Percentiles rank a stretch among this genome's conserved stretches.
These are phyloP conservation scores for Epinotia brunnichana DNA, from an alignment of 2,888 invertebrate genomes.

Conservation along the genomic window DNA sequence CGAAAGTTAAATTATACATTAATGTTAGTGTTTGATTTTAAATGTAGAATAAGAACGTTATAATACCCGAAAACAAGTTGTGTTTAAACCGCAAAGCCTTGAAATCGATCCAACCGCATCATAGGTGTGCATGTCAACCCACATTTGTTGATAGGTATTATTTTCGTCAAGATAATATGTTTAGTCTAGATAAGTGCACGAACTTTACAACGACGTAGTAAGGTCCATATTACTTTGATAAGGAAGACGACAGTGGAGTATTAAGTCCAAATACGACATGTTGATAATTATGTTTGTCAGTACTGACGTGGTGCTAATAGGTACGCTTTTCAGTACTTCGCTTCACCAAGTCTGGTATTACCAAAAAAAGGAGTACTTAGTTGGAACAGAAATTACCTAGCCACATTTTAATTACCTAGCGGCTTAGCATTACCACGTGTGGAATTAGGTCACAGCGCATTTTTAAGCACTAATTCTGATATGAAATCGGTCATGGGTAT, in stretches of 20 bases:
- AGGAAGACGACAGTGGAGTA: conserved; percentile 20
- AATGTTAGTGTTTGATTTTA: conserved; percentile 21
- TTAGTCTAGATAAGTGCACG: conserved; percentile 7
- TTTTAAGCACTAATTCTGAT: background rate
- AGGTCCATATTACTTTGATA: conserved; percentile 16
- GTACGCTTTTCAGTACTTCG: conserved; percentile 15
- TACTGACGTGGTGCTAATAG: conserved; percentile 49
- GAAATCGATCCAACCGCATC: conserved; percentile 79
- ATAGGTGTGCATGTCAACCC: conserved; percentile 68
- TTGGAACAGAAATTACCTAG: background rate
- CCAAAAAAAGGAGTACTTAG: conserved; percentile 18
- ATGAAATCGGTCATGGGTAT: background rate
- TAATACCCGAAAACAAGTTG: conserved; percentile 59
- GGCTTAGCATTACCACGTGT: background rate
- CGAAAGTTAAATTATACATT: conserved; percentile 34
- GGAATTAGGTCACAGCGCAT: conserved; percentile 10
- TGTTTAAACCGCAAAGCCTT: conserved; percentile 70
- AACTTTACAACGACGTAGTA: conserved; percentile 5
- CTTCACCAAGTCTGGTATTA: background rate
- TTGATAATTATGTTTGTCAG: conserved; percentile 60
- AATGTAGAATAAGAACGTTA: conserved; percentile 46
- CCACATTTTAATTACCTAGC: background rate
- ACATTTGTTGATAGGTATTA: conserved; percentile 60
- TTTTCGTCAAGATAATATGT: conserved; percentile 48
- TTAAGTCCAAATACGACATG: conserved; percentile 46